A percentile compares a stretch with the other conserved stretches of the same genome.
Conservation (phyloP, 2,888 invertebrate genomes). For the Nymphalis urticae region DNA sequence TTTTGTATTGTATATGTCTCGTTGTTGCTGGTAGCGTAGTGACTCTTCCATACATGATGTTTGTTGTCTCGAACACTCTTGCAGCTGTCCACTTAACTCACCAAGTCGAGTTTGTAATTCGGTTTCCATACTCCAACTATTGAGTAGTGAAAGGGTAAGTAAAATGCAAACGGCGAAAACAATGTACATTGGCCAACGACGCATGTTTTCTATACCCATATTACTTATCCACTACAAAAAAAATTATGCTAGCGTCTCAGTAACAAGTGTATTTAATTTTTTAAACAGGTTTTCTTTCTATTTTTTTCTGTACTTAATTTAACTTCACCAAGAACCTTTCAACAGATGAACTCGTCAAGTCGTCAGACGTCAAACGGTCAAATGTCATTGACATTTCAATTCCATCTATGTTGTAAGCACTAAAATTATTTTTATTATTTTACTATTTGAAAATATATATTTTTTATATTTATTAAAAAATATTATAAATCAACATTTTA, state of each 20-base stretch:
- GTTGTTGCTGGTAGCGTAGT: slow-evolving; percentile 65
- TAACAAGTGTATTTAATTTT: neutral
- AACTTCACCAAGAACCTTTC: slow-evolving; percentile 22
- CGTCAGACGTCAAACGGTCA: slow-evolving; percentile 15
- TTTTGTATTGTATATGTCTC: slow-evolving; percentile 64
- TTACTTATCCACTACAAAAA: slow-evolving; percentile 28
- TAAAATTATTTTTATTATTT: neutral
- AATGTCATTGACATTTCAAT: slow-evolving; percentile 31
- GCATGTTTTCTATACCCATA: slow-evolving; percentile 79
- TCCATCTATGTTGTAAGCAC: neutral
- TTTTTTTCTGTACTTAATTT: slow-evolving; percentile 13
- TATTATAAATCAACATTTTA: too few relatives aligned
- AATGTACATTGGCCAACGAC: slow-evolving; percentile 77
- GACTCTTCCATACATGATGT: slow-evolving; percentile 72
- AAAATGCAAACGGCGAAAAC: slow-evolving; percentile 71
- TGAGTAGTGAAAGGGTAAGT: slow-evolving; percentile 73
- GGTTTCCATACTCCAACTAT: slow-evolving; percentile 72
- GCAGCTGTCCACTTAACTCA: slow-evolving; percentile 65
- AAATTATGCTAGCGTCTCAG: slow-evolving; percentile 1
- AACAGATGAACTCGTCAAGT: neutral
- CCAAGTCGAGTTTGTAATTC: slow-evolving; percentile 66
- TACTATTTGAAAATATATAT: neutral
- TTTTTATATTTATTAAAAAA: neutral
- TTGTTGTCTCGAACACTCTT: slow-evolving; percentile 71
- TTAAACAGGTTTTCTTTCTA: neutral